Percentiles rank a stretch among this genome's conserved stretches.
phyloP scores from a whole-genome alignment of 2,888 invertebrate genomes.

The Cheilosia soror region DNA sequence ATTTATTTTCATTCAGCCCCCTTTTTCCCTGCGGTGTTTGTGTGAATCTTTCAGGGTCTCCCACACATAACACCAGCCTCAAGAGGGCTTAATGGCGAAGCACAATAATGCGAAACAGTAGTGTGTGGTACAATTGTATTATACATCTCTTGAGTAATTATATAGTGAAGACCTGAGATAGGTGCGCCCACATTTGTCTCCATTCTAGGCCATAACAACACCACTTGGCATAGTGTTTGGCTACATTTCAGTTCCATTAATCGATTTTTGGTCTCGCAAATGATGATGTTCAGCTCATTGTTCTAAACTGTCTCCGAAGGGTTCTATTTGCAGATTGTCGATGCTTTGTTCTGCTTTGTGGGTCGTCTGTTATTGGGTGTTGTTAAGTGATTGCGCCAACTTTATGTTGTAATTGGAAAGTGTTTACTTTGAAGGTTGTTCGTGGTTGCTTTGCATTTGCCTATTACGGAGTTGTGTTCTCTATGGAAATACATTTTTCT shows the following conservation, averaged over 20 bases:
- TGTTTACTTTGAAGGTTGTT: neutral
- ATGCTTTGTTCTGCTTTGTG: neutral
- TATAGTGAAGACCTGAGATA: slow-evolving; percentile 43
- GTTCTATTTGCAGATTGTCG: neutral
- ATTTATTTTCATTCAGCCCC: neutral
- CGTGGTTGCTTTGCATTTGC: neutral
- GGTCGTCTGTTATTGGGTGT: neutral
- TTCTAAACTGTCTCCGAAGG: neutral
- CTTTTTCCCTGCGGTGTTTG: neutral
- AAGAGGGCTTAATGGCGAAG: neutral
- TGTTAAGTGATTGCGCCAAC: neutral
- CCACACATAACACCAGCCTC: neutral
- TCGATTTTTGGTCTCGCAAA: slow-evolving; percentile 56
- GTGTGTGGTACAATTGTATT: slow-evolving; percentile 48
- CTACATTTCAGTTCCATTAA: slow-evolving; percentile 48
- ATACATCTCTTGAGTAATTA: slow-evolving; percentile 57
- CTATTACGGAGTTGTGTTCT: no score
- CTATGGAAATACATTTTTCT: no score
- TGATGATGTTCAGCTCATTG: slow-evolving; percentile 33
- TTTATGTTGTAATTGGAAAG: neutral
- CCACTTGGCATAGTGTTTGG: slow-evolving; percentile 64
- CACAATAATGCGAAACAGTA: slow-evolving; percentile 18
- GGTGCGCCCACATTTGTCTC: slow-evolving; percentile 50
- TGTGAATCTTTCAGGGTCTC: slow-evolving; percentile 8
- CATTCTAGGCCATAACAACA: slow-evolving; percentile 44